Evolutionary conservation across 1,140 invertebrate species (phyloP), one percentile per base, ranked within the genome.

Genomic region (Yoshiicerus persimilis): DNA sequence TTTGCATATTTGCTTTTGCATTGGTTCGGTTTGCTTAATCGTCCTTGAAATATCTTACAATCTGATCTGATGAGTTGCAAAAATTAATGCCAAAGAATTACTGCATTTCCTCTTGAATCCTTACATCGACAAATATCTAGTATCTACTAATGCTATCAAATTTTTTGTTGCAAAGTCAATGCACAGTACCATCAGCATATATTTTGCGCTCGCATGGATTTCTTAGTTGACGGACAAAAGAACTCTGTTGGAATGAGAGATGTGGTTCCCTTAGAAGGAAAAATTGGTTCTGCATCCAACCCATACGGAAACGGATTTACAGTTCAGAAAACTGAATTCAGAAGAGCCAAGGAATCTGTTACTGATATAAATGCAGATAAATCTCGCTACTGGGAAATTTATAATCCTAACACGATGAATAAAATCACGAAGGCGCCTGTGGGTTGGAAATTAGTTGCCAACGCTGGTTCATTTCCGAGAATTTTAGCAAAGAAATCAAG

Each of bases 221-320:
- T 80, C 3, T 87, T 88, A 62, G 77, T 90, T 47, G 89, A 90
- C 39, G 89, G 89, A 4, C 39, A 47, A 3, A 70, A 77, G 4
- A 90, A 90, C 75, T 36, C 87, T 10, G 89, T 88, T 5, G 25
- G 39, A 10, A 86, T 77, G 39, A 80, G 38, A 23, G 89, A 90
- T 32, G 66, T 87, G 1, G 36, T 84, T 4, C 84, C 89, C 1
- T 13, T 90, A 3, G 64, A 66, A 4, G 64, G 66, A 30, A 75
- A 66, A 11, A n/a, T 62, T 47, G 86, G 86, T 9, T 87, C 87
- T 16, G 27, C 4, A 4, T n/a, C 77, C 39, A 89, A 90, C 47
- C 88, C 87, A 4, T 87, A 87, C 39, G 88, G 85, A n/a, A 84
- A 89, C 41, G 89, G 89, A 34, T 90, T 90, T 41, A 75, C 70